Percentiles rank a stretch among this genome's conserved stretches.
phyloP scores from a whole-genome alignment of 2,888 invertebrate species.

The Carterocephalus palaemon region DNA sequence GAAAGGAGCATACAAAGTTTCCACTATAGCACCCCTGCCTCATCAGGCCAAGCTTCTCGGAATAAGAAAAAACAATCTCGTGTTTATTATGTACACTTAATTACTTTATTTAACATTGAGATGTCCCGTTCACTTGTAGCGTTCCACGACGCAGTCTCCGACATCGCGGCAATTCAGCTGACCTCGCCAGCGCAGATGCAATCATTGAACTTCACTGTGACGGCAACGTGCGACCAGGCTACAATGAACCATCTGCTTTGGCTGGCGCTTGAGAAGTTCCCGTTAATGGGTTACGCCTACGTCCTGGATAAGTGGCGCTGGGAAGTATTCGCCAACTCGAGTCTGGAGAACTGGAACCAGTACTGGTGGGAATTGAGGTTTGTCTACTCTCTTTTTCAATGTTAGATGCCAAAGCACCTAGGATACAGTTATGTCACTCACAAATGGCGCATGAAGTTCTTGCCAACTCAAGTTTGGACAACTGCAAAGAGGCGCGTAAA shows the following conservation, averaged over 20 bases:
- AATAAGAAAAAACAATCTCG: too few relatives aligned
- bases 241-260: constrained; percentile 64
- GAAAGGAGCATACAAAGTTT: too few relatives aligned
- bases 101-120: too few relatives aligned
- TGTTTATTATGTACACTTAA: too few relatives aligned
- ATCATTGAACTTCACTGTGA: constrained; percentile 59
- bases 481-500: too few relatives aligned
- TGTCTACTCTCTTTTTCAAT: background rate
- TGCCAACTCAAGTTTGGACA: too few relatives aligned
- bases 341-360: constrained; percentile 60
- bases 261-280: constrained; percentile 67
- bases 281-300: constrained; percentile 67
- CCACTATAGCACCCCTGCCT: too few relatives aligned
- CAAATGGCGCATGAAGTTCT: too few relatives aligned
- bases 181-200: constrained; percentile 73
- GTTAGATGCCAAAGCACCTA: too few relatives aligned
- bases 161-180: constrained; percentile 79
- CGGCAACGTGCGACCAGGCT: constrained; percentile 54
- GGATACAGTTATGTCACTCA: too few relatives aligned
- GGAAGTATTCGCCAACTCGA: constrained; percentile 62
- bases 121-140: too few relatives aligned
- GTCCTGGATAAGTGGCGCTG: constrained; percentile 70
- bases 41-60: too few relatives aligned
- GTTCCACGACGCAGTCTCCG: constrained; percentile 82
- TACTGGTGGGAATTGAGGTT: constrained; percentile 73